These are phyloP conservation scores for Noctua pronuba DNA, from an alignment of 2,888 invertebrate genomes.

Conservation along the genomic window DNA sequence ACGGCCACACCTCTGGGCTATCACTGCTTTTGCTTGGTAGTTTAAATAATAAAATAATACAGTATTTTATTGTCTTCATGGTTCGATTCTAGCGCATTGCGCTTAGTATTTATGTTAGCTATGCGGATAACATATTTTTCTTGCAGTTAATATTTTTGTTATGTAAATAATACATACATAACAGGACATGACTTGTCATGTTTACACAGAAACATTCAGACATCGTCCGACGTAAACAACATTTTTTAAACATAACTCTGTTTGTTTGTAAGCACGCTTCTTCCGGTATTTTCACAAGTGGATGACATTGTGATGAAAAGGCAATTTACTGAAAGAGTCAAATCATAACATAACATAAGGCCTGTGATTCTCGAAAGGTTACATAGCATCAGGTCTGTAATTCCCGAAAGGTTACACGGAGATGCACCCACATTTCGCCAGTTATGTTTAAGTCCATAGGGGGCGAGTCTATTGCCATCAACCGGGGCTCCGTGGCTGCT, in stretches of 20 bases:
- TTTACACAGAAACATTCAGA: slow-evolving; percentile 19
- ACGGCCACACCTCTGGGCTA: no score
- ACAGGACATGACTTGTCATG: not conserved
- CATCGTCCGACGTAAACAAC: not conserved
- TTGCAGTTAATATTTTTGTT: not conserved
- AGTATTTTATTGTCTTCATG: not conserved
- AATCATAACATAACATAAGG: not conserved
- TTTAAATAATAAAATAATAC: not conserved
- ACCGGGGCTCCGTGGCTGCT: not conserved
- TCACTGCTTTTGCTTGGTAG: no score
- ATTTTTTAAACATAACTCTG: slow-evolving; percentile 21
- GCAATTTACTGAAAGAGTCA: not conserved
- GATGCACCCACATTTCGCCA: not conserved
- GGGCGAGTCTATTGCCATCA: not conserved
- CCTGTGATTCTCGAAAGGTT: not conserved
- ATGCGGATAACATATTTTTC: not conserved
- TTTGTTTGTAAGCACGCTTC: slow-evolving; percentile 26
- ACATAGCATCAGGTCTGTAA: not conserved
- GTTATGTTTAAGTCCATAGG: not conserved
- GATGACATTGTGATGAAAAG: not conserved
- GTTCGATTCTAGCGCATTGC: not conserved
- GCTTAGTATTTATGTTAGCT: not conserved
- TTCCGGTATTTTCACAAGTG: not conserved
- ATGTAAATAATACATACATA: slow-evolving; percentile 12
- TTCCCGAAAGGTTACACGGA: not conserved